Percentiles rank a stretch among this genome's conserved stretches.
phyloP scores from a whole-genome alignment of 37 sponge, comb jelly and placozoan species.

The Beroe forskalii region DNA sequence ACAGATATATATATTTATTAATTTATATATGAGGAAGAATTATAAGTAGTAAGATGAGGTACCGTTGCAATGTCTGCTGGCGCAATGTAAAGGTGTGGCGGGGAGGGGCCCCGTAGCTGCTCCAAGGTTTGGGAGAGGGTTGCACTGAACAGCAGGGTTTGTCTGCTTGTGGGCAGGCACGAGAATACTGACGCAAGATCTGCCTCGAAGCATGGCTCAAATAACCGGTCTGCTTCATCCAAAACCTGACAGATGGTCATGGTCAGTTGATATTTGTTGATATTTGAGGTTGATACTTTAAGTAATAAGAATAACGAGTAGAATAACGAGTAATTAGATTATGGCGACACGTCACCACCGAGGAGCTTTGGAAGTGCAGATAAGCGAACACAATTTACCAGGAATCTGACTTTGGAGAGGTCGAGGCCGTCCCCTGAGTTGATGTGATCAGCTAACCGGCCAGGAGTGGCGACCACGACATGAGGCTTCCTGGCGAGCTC shows the following conservation, averaged over 20 bases:
- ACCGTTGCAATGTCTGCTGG: conserved; percentile 47
- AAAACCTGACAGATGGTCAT: too few species aligned
- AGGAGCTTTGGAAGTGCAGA: too few species aligned
- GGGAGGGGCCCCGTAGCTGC: conserved; percentile 12
- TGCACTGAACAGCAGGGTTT: conserved; percentile 97
- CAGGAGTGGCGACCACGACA: conserved; percentile 95
- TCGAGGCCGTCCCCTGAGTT: conserved; percentile 81
- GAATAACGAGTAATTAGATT: too few species aligned
- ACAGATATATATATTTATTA: too few species aligned
- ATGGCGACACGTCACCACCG: too few species aligned
- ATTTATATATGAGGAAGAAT: too few species aligned
- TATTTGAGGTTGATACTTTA: too few species aligned
- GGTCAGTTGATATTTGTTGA: too few species aligned
- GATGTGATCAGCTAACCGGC: conserved; percentile 91
- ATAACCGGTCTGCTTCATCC: conserved; percentile 93
- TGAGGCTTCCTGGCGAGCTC: conserved; percentile 82
- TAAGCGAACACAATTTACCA: too few species aligned
- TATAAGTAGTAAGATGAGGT: too few species aligned
- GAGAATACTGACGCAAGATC: conserved; percentile 84
- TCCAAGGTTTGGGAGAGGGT: conserved; percentile 85
- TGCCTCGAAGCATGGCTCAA: conserved; percentile 81
- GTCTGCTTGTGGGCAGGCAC: conserved; percentile 77
- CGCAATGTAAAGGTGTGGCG: conserved; percentile 20
- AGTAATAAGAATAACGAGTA: too few species aligned
- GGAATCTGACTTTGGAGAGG: conserved; percentile 78